These are phyloP conservation scores for Campoletis raptor DNA, from an alignment of 2,888 invertebrate species.

Conservation along the genomic window DNA sequence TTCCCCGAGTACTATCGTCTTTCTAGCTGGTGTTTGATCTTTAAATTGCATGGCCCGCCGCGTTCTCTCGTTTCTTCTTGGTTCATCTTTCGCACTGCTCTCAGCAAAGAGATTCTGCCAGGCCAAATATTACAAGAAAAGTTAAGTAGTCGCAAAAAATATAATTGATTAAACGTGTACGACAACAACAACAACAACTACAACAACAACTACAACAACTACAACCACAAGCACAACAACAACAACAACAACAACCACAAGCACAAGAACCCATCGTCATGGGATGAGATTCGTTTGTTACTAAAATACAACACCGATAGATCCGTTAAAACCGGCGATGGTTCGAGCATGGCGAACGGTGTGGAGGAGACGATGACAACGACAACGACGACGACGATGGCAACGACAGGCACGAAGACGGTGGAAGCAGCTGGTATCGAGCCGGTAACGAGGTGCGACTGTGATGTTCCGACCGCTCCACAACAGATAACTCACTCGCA, in stretches of 20 bases:
- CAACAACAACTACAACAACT: background rate
- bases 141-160: background rate
- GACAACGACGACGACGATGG: slow-evolving; percentile 80
- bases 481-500: slow-evolving; percentile 82
- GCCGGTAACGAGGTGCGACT: slow-evolving; percentile 82
- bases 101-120: background rate
- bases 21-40: slow-evolving; percentile 5
- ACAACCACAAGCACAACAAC: slow-evolving; percentile 21
- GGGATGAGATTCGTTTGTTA: slow-evolving; percentile 77
- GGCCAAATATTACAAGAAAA: background rate
- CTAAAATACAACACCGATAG: slow-evolving; percentile 88
- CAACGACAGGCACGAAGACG: slow-evolving; percentile 82
- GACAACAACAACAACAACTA: background rate
- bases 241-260: slow-evolving; percentile 20
- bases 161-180: background rate
- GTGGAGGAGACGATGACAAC: slow-evolving; percentile 76
- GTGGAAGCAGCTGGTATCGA: slow-evolving; percentile 81
- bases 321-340: slow-evolving; percentile 89
- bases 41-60: background rate
- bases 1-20: background rate
- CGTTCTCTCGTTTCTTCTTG: slow-evolving; percentile 3
- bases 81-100: background rate
- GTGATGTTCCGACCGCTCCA: slow-evolving; percentile 81
- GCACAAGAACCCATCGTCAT: slow-evolving; percentile 57
- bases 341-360: slow-evolving; percentile 81